Evolutionary conservation across 2,113 vertebrate genomes (phyloP).

Genomic region (Paradoxurus hermaphroditus): DNA sequence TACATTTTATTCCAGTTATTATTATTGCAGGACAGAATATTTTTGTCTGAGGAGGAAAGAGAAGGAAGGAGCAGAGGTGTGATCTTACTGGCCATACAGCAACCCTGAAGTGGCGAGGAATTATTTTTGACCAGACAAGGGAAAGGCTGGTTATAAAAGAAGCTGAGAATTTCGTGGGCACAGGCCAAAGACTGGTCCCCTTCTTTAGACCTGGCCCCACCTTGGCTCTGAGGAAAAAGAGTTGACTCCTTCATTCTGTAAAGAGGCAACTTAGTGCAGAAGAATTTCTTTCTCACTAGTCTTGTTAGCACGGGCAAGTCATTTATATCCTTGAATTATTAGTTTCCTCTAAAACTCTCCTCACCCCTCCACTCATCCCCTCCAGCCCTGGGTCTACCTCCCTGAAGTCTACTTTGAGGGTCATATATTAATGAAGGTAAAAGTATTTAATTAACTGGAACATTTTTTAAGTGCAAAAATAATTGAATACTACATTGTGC

Average conservation of each 20-base stretch:
- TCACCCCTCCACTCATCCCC: not conserved
- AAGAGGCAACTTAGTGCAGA: not conserved
- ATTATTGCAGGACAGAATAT: not conserved
- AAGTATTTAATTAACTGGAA: not conserved
- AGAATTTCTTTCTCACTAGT: not conserved
- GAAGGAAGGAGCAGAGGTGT: not conserved
- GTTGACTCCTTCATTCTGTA: not conserved
- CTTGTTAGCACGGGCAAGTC: no score
- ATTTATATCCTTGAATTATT: not conserved
- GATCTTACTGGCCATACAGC: not conserved
- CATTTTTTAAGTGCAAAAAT: not conserved
- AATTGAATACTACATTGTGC: not conserved
- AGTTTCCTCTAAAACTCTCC: not conserved
- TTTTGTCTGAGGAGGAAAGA: not conserved
- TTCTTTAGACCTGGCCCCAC: not conserved
- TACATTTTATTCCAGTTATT: not conserved
- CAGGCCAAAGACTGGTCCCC: not conserved
- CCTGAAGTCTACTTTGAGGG: not conserved
- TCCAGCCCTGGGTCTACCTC: not conserved
- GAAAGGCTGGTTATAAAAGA: not conserved
- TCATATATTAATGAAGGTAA: not conserved
- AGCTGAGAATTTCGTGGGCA: not conserved
- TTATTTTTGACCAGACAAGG: not conserved
- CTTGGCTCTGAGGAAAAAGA: not conserved
- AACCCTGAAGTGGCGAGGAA: not conserved